Conservation (phyloP, 2,888 invertebrate species). For the Augochlorella aurata region DNA sequence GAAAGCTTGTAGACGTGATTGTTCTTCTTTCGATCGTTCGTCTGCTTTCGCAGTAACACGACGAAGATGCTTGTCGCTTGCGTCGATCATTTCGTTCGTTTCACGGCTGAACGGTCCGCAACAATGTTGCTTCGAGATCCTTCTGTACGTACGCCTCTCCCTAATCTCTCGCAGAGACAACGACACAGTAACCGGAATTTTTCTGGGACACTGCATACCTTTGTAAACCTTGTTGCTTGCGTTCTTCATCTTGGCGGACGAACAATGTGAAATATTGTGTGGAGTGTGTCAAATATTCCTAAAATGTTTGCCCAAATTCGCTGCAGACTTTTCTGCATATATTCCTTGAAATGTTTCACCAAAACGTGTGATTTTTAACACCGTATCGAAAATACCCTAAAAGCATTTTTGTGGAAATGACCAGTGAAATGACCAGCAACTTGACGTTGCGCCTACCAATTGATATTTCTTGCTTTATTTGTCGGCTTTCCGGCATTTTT, state of each 20-base stretch:
- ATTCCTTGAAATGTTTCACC: no score
- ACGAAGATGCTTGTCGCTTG: neutral
- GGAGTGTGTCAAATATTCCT: conserved; percentile 17
- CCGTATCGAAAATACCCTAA: no score
- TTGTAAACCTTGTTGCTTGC: conserved; percentile 16
- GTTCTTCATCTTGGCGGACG: neutral
- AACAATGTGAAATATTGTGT: neutral
- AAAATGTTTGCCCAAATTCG: conserved; percentile 4
- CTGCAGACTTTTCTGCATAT: neutral
- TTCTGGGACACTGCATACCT: conserved; percentile 57
- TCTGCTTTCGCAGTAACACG: conserved; percentile 25
- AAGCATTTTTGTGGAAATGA: no score
- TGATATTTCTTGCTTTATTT: no score
- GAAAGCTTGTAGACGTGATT: conserved; percentile 74
- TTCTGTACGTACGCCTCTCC: neutral
- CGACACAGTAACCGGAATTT: conserved; percentile 5
- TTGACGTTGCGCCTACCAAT: no score
- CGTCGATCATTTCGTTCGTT: neutral
- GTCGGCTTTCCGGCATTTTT: no score
- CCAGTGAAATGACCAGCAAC: no score
- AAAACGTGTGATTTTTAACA: no score
- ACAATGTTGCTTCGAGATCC: neutral
- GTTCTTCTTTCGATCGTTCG: conserved; percentile 6
- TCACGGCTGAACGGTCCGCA: neutral
- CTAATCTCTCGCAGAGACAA: neutral